A percentile compares a stretch with the other conserved stretches of the same genome.
Conservation (phyloP, 2,113 vertebrate genomes). For the Sciurus niger region DNA sequence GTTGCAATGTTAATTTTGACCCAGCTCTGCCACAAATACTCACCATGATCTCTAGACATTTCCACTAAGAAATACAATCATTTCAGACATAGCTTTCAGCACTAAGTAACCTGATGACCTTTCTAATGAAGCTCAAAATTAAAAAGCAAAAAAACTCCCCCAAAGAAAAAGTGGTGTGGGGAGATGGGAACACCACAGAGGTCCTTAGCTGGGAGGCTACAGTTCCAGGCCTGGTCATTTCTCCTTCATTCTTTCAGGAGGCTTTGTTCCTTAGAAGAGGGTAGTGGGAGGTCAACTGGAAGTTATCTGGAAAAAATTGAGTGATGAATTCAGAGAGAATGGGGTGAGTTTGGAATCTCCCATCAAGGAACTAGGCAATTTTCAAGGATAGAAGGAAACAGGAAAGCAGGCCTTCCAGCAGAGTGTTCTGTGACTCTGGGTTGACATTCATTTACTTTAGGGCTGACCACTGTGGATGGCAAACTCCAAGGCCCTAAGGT, state of each 20-base stretch:
- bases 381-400: not conserved
- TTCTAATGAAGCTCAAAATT: constrained; percentile 85
- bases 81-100: constrained; percentile 76
- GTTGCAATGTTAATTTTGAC: constrained; percentile 87
- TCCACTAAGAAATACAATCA: constrained; percentile 74
- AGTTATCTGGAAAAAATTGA: constrained; percentile 60
- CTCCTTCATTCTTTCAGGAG: constrained; percentile 14
- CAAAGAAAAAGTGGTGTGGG: not conserved
- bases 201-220: constrained; percentile 57
- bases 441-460: not conserved
- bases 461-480: not conserved
- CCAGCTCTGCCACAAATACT: constrained; percentile 83
- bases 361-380: not conserved
- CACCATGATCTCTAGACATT: constrained; percentile 84
- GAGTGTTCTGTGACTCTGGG: not conserved
- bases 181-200: constrained; percentile 57
- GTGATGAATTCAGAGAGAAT: constrained; percentile 28
- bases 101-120: constrained; percentile 64
- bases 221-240: rapidly evolving
- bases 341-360: not conserved
- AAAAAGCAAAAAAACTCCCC: constrained; percentile 33
- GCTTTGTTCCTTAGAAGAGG: not conserved
- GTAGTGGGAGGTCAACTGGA: constrained; percentile 50
- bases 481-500: not conserved
- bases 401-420: not conserved